These are phyloP conservation scores for Corythaeola cristata DNA, from an alignment of 2,113 vertebrate genomes.

Conservation along the genomic window DNA sequence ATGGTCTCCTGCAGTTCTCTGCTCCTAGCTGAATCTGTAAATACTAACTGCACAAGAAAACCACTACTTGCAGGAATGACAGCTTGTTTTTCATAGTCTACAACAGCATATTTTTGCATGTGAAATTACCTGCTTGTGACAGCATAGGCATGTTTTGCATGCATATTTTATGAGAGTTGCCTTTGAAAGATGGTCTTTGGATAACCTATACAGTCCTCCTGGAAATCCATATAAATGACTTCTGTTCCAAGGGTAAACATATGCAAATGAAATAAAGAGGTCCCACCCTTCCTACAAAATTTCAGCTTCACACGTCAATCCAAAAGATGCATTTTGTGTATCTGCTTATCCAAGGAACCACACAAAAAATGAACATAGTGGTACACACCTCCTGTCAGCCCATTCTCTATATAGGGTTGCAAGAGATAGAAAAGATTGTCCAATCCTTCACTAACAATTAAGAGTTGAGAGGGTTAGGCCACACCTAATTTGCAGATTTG, in stretches of 20 bases:
- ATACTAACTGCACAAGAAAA: not conserved
- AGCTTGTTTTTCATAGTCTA: constrained; percentile 28
- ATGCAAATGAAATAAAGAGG: constrained; percentile 14
- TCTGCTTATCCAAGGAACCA: not conserved
- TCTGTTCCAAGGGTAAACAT: constrained; percentile 16
- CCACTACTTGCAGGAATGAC: not conserved
- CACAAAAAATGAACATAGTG: not conserved
- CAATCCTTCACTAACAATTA: not conserved
- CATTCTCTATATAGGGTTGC: not conserved
- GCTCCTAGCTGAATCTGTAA: not conserved
- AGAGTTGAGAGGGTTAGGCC: not conserved
- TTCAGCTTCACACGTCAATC: not conserved
- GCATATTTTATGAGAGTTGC: constrained; percentile 25
- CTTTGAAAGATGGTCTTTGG: constrained; percentile 35
- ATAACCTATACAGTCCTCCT: constrained; percentile 16
- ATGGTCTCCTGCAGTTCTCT: not conserved
- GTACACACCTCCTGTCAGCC: not conserved
- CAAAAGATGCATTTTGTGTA: not conserved
- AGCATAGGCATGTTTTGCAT: constrained; percentile 37
- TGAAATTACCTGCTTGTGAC: constrained; percentile 44
- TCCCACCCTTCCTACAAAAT: not conserved
- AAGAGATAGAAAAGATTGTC: not conserved
- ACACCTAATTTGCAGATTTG: not conserved
- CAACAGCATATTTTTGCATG: constrained; percentile 51
- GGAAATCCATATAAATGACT: constrained; percentile 13